Conservation (phyloP, 2,797 vertebrate species). For the Acipenser ruthenus region DNA sequence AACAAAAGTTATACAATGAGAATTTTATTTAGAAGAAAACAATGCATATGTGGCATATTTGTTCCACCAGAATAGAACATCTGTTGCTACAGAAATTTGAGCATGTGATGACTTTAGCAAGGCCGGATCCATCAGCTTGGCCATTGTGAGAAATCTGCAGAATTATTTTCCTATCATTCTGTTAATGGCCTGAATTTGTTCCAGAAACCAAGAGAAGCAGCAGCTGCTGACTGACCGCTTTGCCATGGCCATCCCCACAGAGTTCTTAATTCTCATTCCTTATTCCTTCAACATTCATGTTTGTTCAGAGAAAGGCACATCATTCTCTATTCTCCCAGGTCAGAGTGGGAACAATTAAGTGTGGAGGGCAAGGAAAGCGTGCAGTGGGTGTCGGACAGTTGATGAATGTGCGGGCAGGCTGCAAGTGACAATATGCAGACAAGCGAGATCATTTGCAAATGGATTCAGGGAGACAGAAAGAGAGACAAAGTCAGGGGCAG, state of each 20-base stretch:
- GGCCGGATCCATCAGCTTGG: neutral
- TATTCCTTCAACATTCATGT: constrained; percentile 2
- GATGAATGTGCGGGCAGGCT: constrained; percentile 80
- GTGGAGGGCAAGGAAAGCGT: constrained; percentile 65
- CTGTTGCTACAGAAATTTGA: neutral
- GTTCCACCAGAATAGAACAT: neutral
- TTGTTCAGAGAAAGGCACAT: constrained; percentile 36
- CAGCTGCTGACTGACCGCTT: constrained; percentile 26
- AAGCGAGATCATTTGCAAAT: constrained; percentile 86
- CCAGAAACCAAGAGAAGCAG: constrained; percentile 39
- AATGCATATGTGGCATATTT: no score
- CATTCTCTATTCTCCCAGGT: constrained; percentile 72
- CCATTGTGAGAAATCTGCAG: neutral
- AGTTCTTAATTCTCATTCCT: constrained; percentile 37
- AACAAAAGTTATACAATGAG: no score
- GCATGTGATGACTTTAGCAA: neutral
- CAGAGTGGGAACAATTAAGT: constrained; percentile 77
- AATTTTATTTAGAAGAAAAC: no score
- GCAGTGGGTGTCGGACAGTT: constrained; percentile 59
- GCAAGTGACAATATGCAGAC: constrained; percentile 86
- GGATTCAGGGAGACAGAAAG: constrained; percentile 52
- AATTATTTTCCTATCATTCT: neutral
- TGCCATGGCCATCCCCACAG: constrained; percentile 35
- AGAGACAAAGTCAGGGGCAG: constrained; percentile 39
- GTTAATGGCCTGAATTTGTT: constrained; percentile 32